Percentiles rank a stretch among this genome's conserved stretches.
These are phyloP conservation scores for Saxicola maurus DNA, from an alignment of 2,797 vertebrate species.

Conservation along the genomic window DNA sequence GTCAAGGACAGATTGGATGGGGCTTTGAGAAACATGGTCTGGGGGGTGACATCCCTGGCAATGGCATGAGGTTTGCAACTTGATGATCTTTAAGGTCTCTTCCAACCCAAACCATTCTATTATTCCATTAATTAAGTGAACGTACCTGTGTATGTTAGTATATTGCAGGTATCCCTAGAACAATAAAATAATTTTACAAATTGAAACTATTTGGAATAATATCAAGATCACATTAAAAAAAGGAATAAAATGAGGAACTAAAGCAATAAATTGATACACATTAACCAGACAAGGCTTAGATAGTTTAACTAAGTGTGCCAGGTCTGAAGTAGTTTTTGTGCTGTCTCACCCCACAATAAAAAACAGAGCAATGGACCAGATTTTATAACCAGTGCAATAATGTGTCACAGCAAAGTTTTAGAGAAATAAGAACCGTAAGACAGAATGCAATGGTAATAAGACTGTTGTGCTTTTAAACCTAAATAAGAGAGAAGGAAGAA, in stretches of 20 bases:
- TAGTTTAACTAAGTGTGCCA: neutral
- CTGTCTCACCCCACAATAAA: neutral
- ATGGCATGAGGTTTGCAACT: neutral
- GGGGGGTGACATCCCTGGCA: too few species aligned
- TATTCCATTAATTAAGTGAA: neutral
- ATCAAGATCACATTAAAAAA: neutral
- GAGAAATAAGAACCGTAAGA: neutral
- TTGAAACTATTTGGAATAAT: neutral
- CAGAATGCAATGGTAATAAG: neutral
- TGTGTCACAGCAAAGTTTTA: neutral
- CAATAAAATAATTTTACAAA: neutral
- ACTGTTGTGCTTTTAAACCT: neutral
- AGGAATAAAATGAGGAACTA: neutral
- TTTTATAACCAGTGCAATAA: neutral
- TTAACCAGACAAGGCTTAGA: neutral
- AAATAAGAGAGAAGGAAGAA: neutral
- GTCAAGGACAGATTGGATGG: neutral
- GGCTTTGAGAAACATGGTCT: neutral
- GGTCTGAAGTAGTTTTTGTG: neutral
- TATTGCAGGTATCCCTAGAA: neutral
- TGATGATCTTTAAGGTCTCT: neutral
- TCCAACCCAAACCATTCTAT: neutral
- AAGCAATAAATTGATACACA: neutral
- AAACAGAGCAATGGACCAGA: neutral
- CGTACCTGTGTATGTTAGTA: neutral